Percentiles rank a stretch among this genome's conserved stretches.
Evolutionary conservation across 2,888 invertebrate species (phyloP).

Genomic region (Osmoderma eremita): DNA sequence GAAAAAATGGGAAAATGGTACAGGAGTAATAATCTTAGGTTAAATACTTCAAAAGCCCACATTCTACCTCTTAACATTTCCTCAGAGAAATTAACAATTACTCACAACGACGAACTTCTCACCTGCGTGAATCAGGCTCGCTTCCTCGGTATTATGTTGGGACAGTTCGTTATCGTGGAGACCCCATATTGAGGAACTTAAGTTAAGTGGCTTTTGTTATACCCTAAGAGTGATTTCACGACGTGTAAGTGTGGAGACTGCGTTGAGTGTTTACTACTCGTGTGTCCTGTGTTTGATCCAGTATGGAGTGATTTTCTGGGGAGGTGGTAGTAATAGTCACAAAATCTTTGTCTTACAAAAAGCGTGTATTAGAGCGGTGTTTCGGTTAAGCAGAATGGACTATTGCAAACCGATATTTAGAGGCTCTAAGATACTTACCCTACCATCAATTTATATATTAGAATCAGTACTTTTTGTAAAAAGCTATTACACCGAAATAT

Average conservation of each 20-base stretch:
- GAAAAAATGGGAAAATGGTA: too few relatives aligned
- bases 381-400: background rate
- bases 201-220: background rate
- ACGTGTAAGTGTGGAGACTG: background rate
- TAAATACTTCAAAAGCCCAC: too few relatives aligned
- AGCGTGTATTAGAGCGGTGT: constrained; percentile 7
- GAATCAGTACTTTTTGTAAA: too few relatives aligned
- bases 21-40: too few relatives aligned
- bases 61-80: too few relatives aligned
- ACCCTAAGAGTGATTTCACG: background rate
- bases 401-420: constrained; percentile 1
- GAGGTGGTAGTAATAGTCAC: background rate
- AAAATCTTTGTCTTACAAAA: constrained; percentile 16
- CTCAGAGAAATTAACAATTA: too few relatives aligned
- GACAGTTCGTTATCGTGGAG: background rate
- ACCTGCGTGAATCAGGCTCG: background rate
- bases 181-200: background rate
- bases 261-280: background rate
- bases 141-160: background rate
- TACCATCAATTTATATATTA: background rate
- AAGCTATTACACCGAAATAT: too few relatives aligned
- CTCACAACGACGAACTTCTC: too few relatives aligned
- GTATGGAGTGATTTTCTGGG: constrained; percentile 3
- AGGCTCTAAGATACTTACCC: constrained; percentile 1
- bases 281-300: background rate